Conservation (phyloP, 2,888 invertebrate species). For the Leptopterna dolabrata region DNA sequence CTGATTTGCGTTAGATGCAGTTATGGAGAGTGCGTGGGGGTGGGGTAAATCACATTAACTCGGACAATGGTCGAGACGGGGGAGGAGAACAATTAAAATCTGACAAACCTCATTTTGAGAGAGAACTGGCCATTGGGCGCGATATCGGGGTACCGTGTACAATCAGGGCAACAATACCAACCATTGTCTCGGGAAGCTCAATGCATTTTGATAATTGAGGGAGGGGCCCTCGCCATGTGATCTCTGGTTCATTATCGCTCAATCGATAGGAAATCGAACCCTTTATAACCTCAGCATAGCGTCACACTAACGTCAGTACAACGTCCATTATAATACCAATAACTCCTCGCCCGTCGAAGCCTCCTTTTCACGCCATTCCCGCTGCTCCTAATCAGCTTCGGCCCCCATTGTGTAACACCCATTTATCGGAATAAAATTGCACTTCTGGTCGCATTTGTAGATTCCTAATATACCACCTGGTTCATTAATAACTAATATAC, state of each 20-base stretch:
- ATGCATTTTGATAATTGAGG: conserved; percentile 50
- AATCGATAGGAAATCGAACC: conserved; percentile 36
- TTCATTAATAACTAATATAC: no score
- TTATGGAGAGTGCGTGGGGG: background rate
- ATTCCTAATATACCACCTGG: no score
- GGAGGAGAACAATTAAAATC: conserved; percentile 48
- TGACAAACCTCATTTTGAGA: conserved; percentile 53
- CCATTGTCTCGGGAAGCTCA: conserved; percentile 23
- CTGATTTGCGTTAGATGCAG: conserved; percentile 7
- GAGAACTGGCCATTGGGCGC: background rate
- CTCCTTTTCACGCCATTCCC: conserved; percentile 15
- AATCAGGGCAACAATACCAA: conserved; percentile 47
- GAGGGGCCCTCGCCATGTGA: background rate
- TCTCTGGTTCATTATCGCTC: conserved; percentile 34
- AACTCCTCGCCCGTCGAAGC: background rate
- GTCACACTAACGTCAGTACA: background rate
- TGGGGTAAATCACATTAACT: conserved; percentile 50
- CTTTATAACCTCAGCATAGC: conserved; percentile 21
- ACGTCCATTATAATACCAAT: conserved; percentile 32
- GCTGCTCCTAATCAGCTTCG: conserved; percentile 20
- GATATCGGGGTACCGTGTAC: conserved; percentile 32
- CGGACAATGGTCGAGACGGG: conserved; percentile 22
- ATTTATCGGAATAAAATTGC: no score
- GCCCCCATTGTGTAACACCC: background rate
- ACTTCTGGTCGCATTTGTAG: no score